phyloP scores from a whole-genome alignment of 1,140 invertebrate genomes.

The Brachionus plicatilis region DNA sequence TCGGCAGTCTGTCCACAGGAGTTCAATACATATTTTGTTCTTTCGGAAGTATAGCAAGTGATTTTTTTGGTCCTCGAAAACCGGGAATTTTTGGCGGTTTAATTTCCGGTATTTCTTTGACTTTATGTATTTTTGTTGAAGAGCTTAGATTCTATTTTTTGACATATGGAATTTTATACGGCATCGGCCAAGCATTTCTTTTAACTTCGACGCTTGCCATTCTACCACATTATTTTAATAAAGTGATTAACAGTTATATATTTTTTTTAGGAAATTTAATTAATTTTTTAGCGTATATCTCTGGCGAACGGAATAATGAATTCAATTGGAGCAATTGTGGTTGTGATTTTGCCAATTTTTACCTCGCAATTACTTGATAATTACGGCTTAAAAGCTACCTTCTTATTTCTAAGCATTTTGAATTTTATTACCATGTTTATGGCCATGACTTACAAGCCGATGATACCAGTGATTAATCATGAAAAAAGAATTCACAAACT shows the following conservation, averaged over 20 bases:
- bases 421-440: slow-evolving; percentile 16
- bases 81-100: not conserved
- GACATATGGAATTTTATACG: slow-evolving; percentile 11
- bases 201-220: slow-evolving; percentile 13
- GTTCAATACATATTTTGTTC: slow-evolving; percentile 28
- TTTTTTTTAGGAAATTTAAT: not conserved
- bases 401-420: not conserved
- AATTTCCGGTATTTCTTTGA: not conserved
- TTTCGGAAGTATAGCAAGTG: slow-evolving; percentile 10
- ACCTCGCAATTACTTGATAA: not conserved
- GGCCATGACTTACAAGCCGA: slow-evolving; percentile 1
- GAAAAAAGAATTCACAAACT: not conserved
- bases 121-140: not conserved
- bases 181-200: not conserved
- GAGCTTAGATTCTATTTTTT: slow-evolving; percentile 7
- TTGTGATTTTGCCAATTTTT: slow-evolving; percentile 5
- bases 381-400: not conserved
- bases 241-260: not conserved
- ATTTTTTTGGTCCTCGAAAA: slow-evolving; percentile 25
- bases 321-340: not conserved
- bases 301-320: slow-evolving; percentile 36
- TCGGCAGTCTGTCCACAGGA: slow-evolving; percentile 7
- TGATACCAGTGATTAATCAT: not conserved
- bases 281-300: not conserved
- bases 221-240: slow-evolving; percentile 36